Percentiles rank a stretch among this genome's conserved stretches.
Conservation (phyloP, 2,113 vertebrate genomes). For the Ascaphus truei region DNA sequence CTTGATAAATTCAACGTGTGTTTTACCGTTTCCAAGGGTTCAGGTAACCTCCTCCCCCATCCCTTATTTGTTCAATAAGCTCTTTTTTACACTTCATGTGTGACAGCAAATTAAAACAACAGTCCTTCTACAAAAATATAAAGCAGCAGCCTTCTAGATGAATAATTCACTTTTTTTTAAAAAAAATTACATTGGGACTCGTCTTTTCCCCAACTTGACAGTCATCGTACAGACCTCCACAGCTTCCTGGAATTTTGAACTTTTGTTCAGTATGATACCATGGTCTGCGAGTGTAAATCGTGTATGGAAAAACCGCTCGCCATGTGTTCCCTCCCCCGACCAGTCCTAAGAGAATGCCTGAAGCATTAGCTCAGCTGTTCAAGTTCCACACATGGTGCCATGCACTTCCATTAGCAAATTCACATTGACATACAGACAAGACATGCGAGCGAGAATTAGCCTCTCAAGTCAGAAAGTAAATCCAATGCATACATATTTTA, state of each 20-base stretch:
- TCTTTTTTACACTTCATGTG: not conserved
- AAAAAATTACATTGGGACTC: not conserved
- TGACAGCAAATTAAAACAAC: not conserved
- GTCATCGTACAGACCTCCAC: conserved; percentile 56
- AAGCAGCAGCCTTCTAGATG: not conserved
- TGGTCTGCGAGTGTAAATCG: conserved; percentile 47
- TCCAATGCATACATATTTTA: not conserved
- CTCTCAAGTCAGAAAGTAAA: not conserved
- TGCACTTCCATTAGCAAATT: conserved; percentile 63
- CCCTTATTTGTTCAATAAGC: not conserved
- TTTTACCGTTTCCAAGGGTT: no score
- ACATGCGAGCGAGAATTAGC: not conserved
- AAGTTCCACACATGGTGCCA: conserved; percentile 48
- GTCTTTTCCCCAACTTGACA: conserved; percentile 23
- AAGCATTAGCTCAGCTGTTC: conserved; percentile 63
- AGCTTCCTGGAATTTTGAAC: conserved; percentile 59
- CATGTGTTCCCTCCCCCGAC: conserved; percentile 43
- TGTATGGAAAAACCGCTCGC: conserved; percentile 36
- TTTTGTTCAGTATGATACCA: conserved; percentile 61
- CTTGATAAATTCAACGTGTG: no score
- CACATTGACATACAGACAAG: conserved; percentile 54
- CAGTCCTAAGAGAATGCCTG: conserved; percentile 57
- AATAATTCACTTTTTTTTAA: no score
- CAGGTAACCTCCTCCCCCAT: no score
- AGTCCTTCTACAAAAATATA: not conserved